A percentile compares a stretch with the other conserved stretches of the same genome.
Conservation (phyloP, 2,888 invertebrate species). For the Enchytraeus crypticus region DNA sequence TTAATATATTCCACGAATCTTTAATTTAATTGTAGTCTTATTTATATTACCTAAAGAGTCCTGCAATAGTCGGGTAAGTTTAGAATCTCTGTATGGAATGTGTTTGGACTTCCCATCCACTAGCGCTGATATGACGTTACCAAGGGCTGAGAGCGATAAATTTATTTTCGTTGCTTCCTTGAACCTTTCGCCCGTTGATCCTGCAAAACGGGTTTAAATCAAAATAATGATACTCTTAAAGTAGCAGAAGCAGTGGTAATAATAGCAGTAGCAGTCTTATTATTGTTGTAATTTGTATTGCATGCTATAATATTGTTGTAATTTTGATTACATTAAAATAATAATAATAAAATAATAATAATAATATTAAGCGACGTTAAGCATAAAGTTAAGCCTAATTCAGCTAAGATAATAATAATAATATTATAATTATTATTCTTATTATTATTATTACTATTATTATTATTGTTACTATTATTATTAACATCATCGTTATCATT, state of each 20-base stretch:
- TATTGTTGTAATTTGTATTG: not conserved
- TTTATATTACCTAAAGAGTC: conserved; percentile 37
- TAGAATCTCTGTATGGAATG: conserved; percentile 73
- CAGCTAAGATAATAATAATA: not conserved
- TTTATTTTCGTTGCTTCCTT: conserved; percentile 85
- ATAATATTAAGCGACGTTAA: not conserved
- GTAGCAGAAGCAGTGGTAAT: not conserved
- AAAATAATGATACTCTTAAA: not conserved
- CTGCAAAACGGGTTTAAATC: conserved; percentile 38
- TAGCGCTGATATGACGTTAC: conserved; percentile 78
- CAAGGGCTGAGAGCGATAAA: conserved; percentile 73
- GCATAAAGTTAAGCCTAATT: not conserved
- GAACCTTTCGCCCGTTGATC: conserved; percentile 73
- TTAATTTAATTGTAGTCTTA: too few species aligned
- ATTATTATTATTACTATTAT: too few species aligned
- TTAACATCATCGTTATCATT: too few species aligned
- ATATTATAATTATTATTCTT: too few species aligned
- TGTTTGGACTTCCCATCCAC: conserved; percentile 73
- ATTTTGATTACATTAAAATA: too few species aligned
- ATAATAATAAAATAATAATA: not conserved
- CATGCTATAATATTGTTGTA: not conserved
- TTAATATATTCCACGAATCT: too few species aligned
- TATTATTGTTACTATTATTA: not conserved
- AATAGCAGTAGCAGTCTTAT: not conserved
- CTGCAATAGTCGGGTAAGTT: conserved; percentile 62